Percentiles rank a stretch among this genome's conserved stretches.
Evolutionary conservation across 1,140 invertebrate genomes (phyloP).

Genomic region (Caerostris darwini): DNA sequence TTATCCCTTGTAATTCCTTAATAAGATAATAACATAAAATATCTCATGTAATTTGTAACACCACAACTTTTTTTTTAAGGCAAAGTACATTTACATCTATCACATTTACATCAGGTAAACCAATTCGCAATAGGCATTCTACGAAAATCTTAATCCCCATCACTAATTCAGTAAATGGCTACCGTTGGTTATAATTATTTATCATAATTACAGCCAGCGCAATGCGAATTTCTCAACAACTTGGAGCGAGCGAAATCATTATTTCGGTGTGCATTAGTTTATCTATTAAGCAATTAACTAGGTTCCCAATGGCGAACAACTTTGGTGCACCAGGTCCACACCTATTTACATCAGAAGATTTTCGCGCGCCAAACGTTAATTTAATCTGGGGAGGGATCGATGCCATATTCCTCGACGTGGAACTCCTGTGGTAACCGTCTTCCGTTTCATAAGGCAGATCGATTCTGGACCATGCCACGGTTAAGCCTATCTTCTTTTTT

Average conservation of each 20-base stretch:
- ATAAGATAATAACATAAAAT: no score
- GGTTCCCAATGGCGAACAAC: neutral
- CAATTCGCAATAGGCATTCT: no score
- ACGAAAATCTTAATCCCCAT: no score
- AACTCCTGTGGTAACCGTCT: neutral
- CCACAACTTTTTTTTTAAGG: no score
- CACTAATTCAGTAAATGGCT: no score
- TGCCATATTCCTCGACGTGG: neutral
- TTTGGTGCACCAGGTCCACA: no score
- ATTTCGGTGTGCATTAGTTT: neutral
- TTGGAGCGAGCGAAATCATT: neutral
- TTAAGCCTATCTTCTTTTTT: neutral
- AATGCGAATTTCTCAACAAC: neutral
- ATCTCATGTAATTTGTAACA: no score
- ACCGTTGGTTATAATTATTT: no score
- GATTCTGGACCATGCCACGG: neutral
- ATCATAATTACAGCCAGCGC: neutral
- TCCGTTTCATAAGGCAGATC: slow-evolving; percentile 11
- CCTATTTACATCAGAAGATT: neutral
- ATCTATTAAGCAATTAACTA: slow-evolving; percentile 2
- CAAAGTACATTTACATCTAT: no score
- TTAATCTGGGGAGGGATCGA: neutral
- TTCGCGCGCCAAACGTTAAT: neutral
- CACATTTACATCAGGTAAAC: no score
- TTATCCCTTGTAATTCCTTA: no score